These are phyloP conservation scores for Gallinago media DNA, from an alignment of 2,113 vertebrate species.

Conservation along the genomic window DNA sequence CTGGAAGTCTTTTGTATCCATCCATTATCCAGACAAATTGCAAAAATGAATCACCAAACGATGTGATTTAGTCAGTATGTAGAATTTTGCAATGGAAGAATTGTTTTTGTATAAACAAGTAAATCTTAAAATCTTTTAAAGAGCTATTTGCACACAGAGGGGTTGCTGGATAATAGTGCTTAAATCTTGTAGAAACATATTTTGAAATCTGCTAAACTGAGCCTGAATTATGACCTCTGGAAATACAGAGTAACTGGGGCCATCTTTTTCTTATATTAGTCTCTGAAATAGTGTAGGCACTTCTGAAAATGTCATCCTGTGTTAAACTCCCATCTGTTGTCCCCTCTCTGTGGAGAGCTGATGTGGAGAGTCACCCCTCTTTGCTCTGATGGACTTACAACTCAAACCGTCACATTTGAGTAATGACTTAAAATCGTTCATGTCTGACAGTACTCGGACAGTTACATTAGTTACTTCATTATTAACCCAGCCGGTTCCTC, in stretches of 20 bases:
- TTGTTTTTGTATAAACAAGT: background rate
- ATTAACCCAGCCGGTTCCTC: background rate
- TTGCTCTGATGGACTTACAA: background rate
- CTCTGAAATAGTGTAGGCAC: background rate
- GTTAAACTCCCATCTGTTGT: background rate
- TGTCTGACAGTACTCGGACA: background rate
- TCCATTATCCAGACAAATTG: background rate
- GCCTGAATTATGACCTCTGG: background rate
- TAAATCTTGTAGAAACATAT: background rate
- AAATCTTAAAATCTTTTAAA: background rate
- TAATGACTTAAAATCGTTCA: background rate
- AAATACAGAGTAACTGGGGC: background rate
- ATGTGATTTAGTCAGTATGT: background rate
- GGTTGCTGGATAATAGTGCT: background rate
- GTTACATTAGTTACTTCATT: background rate
- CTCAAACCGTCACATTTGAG: background rate
- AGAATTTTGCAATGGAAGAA: background rate
- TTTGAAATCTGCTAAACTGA: background rate
- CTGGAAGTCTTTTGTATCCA: background rate
- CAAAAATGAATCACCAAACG: constrained; percentile 8
- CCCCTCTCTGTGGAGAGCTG: background rate
- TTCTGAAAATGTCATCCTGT: background rate
- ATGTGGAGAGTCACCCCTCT: background rate
- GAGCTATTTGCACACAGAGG: background rate
- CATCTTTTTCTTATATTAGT: background rate